A percentile compares a stretch with the other conserved stretches of the same genome.
These are phyloP conservation scores for Cotesia congregata DNA, from an alignment of 2,888 invertebrate genomes.

Conservation along the genomic window DNA sequence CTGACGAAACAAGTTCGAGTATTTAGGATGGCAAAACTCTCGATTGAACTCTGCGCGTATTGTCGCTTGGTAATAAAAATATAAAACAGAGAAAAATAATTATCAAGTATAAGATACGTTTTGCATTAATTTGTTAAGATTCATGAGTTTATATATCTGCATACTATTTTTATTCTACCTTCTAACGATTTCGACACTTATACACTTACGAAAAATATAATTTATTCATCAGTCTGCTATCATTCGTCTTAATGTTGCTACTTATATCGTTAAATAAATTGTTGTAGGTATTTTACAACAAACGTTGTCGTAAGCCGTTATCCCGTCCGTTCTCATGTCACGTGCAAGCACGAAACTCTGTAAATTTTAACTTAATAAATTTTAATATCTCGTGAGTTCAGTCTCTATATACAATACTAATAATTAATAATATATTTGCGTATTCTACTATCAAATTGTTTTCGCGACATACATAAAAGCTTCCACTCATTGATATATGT, in stretches of 20 bases:
- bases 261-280: constrained; percentile 8
- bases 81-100: neutral
- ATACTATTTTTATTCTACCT: neutral
- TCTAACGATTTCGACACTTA: neutral
- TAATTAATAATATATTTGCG: neutral
- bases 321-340: constrained; percentile 24
- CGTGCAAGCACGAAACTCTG: constrained; percentile 20
- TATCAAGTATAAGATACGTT: no score
- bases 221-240: constrained; percentile 39
- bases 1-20: constrained; percentile 26
- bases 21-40: constrained; percentile 32
- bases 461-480: neutral
- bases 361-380: constrained; percentile 19
- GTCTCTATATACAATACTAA: neutral
- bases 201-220: constrained; percentile 1
- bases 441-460: neutral
- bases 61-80: neutral
- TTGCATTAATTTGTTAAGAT: neutral
- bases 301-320: constrained; percentile 21
- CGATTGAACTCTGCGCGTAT: neutral
- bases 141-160: neutral
- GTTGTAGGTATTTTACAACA: neutral
- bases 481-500: neutral
- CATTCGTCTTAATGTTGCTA: constrained; percentile 17
- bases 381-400: constrained; percentile 1